Conservation (phyloP, 2,888 invertebrate genomes). For the Mesodorylaimus sp. region DNA sequence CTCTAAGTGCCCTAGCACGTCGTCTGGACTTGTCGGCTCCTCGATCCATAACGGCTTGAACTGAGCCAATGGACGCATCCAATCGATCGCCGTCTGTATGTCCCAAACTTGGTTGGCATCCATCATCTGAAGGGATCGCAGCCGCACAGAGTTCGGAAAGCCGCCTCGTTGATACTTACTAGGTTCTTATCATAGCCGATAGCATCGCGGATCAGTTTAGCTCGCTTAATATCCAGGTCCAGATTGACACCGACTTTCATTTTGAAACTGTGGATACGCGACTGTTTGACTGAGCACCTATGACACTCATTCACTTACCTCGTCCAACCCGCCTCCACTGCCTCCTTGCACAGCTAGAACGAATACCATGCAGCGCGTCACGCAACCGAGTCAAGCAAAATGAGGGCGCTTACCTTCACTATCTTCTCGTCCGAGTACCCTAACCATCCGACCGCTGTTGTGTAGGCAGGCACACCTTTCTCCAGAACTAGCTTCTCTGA, state of each 20-base stretch:
- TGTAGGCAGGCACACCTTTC: slow-evolving; percentile 65
- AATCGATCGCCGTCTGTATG: slow-evolving; percentile 59
- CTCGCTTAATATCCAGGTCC: slow-evolving; percentile 54
- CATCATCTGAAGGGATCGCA: slow-evolving; percentile 45
- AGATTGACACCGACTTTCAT: slow-evolving; percentile 67
- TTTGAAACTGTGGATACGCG: slow-evolving; percentile 44
- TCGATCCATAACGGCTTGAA: slow-evolving; percentile 70
- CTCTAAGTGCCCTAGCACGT: slow-evolving; percentile 61
- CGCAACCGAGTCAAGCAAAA: not conserved
- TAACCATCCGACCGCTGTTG: slow-evolving; percentile 61
- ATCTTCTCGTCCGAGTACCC: slow-evolving; percentile 63
- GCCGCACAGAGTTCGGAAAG: slow-evolving; percentile 1
- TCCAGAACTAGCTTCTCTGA: slow-evolving; percentile 43
- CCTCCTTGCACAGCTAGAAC: slow-evolving; percentile 47
- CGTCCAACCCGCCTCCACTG: slow-evolving; percentile 53
- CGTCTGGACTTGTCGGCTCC: slow-evolving; percentile 79
- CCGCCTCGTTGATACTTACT: slow-evolving; percentile 37
- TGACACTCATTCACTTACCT: slow-evolving; percentile 30
- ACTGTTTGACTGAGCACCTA: not conserved
- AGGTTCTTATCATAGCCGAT: slow-evolving; percentile 56
- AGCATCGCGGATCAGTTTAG: slow-evolving; percentile 49
- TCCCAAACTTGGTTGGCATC: slow-evolving; percentile 80
- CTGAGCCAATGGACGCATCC: slow-evolving; percentile 57
- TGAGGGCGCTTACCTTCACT: slow-evolving; percentile 33
- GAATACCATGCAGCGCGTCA: slow-evolving; percentile 8